Conservation (phyloP, 2,113 vertebrate genomes). For the Tachycineta bicolor region DNA sequence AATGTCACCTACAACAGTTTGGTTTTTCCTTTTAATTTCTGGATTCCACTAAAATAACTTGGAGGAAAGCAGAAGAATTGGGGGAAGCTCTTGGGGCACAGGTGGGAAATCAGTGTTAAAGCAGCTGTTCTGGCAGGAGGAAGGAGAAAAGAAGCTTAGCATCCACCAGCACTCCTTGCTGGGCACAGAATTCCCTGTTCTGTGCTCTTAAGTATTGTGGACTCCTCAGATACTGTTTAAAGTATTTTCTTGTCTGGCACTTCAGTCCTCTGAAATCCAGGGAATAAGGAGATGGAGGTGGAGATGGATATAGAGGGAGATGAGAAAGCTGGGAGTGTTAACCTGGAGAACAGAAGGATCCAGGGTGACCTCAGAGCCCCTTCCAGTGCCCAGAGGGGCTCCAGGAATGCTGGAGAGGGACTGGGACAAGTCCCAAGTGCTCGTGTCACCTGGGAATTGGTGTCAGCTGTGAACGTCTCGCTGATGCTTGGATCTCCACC, state of each 20-base stretch:
- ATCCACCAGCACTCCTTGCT: not conserved
- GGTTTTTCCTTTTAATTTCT: not conserved
- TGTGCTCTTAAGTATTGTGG: accelerated
- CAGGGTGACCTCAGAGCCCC: not conserved
- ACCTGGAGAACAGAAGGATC: too few relatives aligned
- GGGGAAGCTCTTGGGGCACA: not conserved
- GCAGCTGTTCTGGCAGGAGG: not conserved
- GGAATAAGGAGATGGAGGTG: not conserved
- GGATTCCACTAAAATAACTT: not conserved
- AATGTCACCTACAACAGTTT: accelerated
- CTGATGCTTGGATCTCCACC: not conserved
- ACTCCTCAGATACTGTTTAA: not conserved
- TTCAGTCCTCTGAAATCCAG: not conserved
- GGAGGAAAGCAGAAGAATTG: not conserved
- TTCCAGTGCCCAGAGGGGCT: not conserved
- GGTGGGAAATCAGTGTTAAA: too few relatives aligned
- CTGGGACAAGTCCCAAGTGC: too few relatives aligned
- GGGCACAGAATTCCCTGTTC: not conserved
- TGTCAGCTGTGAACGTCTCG: accelerated
- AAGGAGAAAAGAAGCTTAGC: not conserved
- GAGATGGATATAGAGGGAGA: not conserved
- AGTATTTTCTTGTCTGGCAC: not conserved
- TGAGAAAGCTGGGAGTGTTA: not conserved
- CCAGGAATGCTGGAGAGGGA: not conserved
- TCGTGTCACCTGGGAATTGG: not conserved